Evolutionary conservation across 2,113 vertebrate species (phyloP).

Genomic region (Ovibos moschatus): DNA sequence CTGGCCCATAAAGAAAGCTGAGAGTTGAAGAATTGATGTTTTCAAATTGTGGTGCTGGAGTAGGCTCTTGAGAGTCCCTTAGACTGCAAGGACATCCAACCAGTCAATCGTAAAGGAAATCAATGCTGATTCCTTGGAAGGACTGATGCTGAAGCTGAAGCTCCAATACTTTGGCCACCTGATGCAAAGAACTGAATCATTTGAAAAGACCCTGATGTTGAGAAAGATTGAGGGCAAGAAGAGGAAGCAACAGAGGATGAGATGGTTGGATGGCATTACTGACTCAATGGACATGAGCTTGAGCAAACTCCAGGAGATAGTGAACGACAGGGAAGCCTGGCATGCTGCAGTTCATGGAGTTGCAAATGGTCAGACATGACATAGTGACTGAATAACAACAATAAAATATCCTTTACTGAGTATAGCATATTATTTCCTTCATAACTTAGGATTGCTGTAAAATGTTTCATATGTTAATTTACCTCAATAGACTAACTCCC

Average conservation of each 20-base stretch:
- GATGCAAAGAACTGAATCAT: neutral
- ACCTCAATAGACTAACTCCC: neutral
- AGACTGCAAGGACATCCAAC: neutral
- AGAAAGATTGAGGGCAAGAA: neutral
- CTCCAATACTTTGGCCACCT: neutral
- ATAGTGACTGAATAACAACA: neutral
- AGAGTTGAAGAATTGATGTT: neutral
- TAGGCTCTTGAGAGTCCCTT: neutral
- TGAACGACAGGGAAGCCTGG: neutral
- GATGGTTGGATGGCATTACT: neutral
- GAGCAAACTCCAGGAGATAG: neutral
- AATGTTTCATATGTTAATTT: neutral
- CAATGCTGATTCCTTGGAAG: neutral
- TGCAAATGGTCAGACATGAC: neutral
- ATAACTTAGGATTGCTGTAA: neutral
- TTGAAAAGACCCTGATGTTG: neutral
- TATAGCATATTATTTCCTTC: neutral
- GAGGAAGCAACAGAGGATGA: neutral
- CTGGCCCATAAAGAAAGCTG: neutral
- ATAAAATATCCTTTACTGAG: neutral
- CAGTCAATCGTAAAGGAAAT: neutral
- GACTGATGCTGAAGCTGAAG: neutral
- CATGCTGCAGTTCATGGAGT: neutral
- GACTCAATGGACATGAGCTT: neutral
- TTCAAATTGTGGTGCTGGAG: neutral